Base-by-base conservation (phyloP, 2,113 vertebrate genomes). In the Patagioenas fasciata region DNA sequence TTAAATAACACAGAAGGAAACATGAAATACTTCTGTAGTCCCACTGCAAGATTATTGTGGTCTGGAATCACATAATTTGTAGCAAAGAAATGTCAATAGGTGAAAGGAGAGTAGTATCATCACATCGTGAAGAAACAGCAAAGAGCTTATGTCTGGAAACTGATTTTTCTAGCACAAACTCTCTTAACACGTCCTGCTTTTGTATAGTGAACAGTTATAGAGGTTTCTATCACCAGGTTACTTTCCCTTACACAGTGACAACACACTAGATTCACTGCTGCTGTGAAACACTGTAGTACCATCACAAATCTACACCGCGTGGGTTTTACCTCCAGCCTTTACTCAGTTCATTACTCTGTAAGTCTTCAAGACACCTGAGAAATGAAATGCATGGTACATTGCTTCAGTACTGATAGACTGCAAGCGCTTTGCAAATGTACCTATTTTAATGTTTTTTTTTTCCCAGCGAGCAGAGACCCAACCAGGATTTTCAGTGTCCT, bases 1-100 rank as follows among this genome's bases (percentile, higher is more conserved):
- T 96, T 90, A 91, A 89, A 69, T 85, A 95, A 80, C 34, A 38
- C 2, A 7, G 24, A 84, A 38, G 11, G 8, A 32, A 91, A 88
- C 62, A 8, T n/a, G 23, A 10, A 21, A 15, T 42, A 56, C 47
- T 82, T 56, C 71, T 66, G 15, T 7, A 42, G 32, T 19, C 20
- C 44, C 31, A 14, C 65, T 28, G 13, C 20, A 6, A 67, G 61
- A 26, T 13, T 18, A 17, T 2, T 23, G 61, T 6, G 26, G 58
- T 36, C 17, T 87, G 50, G 10, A 65, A 54, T 65, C 65, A 20
- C 47, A 53, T 18, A 7, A 11, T 6, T 28, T 24, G 44, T 9
- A 57, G 40, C 40, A 77, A 64, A 28, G 32, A 32, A 19, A 57
- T 28, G 44, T 13, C 82, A 80, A 28, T 40, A 66, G 10, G 60